A percentile compares a stretch with the other conserved stretches of the same genome.
phyloP scores from a whole-genome alignment of 1,140 invertebrate genomes.

The Diabrotica virgifera region DNA sequence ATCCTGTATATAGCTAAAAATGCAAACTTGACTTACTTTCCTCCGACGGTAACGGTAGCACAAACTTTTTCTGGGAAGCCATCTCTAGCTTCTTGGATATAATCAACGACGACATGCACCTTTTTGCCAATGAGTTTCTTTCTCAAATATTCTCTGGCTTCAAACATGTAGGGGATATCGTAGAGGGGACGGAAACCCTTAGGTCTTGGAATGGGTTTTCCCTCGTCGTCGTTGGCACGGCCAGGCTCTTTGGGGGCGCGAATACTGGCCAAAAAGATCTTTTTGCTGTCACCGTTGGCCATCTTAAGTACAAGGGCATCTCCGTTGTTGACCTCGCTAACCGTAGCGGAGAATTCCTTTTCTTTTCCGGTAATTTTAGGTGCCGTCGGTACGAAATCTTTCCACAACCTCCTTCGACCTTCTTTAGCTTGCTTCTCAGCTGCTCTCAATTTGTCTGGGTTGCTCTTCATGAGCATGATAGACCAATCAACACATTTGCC shows the following conservation, averaged over 20 bases:
- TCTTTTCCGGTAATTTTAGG: constrained; percentile 70
- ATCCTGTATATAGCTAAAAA: too few relatives aligned
- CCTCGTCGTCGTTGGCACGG: constrained; percentile 54
- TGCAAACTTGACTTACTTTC: constrained; percentile 62
- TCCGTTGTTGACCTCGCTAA: constrained; percentile 91
- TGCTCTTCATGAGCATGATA: constrained; percentile 79
- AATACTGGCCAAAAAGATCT: constrained; percentile 94
- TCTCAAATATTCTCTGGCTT: constrained; percentile 94
- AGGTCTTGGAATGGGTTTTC: constrained; percentile 59
- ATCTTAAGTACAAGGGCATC: constrained; percentile 88
- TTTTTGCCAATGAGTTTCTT: constrained; percentile 96
- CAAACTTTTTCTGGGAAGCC: constrained; percentile 94
- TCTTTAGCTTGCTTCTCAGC: constrained; percentile 89
- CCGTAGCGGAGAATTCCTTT: constrained; percentile 81
- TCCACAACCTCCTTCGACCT: constrained; percentile 27
- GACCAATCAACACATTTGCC: constrained; percentile 98
- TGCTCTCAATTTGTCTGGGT: constrained; percentile 75
- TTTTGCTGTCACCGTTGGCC: constrained; percentile 75
- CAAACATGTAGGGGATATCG: constrained; percentile 97
- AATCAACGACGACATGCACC: constrained; percentile 91
- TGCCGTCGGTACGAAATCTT: constrained; percentile 66
- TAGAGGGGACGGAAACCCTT: constrained; percentile 84
- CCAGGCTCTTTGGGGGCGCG: constrained; percentile 78
- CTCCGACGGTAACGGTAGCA: constrained; percentile 83
- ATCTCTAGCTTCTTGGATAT: constrained; percentile 91